These are phyloP conservation scores for Orientallactaga sibirica DNA, from an alignment of 2,797 vertebrate species.

Conservation along the genomic window DNA sequence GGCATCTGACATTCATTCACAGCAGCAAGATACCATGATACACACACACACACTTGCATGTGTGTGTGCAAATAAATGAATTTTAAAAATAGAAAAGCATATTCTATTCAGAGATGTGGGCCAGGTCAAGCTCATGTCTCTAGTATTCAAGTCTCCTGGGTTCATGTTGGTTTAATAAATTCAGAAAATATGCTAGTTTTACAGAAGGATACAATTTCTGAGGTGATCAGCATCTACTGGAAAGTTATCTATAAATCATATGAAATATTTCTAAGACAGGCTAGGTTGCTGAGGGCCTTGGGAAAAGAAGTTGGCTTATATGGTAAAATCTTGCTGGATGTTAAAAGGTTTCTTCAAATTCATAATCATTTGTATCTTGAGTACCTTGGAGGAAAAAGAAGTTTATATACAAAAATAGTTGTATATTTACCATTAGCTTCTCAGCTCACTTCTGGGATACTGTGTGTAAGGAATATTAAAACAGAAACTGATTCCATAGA, in stretches of 20 bases:
- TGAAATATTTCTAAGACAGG: not conserved
- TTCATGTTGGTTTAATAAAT: constrained; percentile 7
- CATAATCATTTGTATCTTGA: constrained; percentile 59
- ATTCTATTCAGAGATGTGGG: not conserved
- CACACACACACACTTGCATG: not conserved
- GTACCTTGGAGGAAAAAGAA: constrained; percentile 37
- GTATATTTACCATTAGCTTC: not conserved
- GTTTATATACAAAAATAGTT: constrained; percentile 52
- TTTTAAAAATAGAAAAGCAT: not conserved
- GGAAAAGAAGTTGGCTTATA: constrained; percentile 18
- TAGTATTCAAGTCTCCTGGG: not conserved
- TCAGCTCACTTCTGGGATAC: constrained; percentile 48
- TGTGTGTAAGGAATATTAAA: constrained; percentile 37
- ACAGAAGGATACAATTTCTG: constrained; percentile 8
- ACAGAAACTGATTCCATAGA: constrained; percentile 18
- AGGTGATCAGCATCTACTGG: constrained; percentile 17
- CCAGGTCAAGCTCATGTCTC: not conserved
- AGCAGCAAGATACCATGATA: too few relatives aligned
- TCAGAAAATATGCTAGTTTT: not conserved
- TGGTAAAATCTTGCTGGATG: constrained; percentile 15
- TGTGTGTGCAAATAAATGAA: too few relatives aligned
- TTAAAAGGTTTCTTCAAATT: constrained; percentile 40
- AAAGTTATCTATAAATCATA: constrained; percentile 12
- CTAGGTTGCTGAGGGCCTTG: not conserved
- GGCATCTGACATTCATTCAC: too few relatives aligned